Evolutionary conservation across 2,797 vertebrate species (phyloP).

Genomic region (Remorina albescens): DNA sequence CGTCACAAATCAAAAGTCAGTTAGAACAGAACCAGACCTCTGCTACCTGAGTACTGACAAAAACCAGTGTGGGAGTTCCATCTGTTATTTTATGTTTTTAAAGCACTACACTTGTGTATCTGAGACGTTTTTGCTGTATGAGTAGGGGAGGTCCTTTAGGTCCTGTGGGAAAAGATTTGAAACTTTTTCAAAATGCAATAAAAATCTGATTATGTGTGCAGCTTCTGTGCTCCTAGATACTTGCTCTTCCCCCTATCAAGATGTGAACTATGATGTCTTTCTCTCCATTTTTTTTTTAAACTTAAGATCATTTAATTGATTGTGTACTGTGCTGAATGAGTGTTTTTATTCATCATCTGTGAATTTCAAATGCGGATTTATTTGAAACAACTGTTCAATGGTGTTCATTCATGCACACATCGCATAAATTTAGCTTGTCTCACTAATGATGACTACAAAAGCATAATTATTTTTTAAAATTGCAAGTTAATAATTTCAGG

Average conservation of each 20-base stretch:
- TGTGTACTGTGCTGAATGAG: background rate
- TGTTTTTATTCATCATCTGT: constrained; percentile 2
- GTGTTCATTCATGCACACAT: background rate
- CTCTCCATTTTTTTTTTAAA: background rate
- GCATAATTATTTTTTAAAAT: constrained; percentile 28
- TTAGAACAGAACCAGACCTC: constrained; percentile 3
- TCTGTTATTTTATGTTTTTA: constrained; percentile 7
- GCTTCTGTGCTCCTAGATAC: constrained; percentile 2
- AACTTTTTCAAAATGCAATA: constrained; percentile 22
- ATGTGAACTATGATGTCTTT: background rate
- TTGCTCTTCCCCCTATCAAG: background rate
- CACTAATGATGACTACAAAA: constrained; percentile 10
- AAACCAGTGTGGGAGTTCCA: background rate
- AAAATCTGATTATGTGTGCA: constrained; percentile 16
- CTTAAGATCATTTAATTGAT: background rate
- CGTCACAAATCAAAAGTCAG: constrained; percentile 13
- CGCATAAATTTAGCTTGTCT: constrained; percentile 4
- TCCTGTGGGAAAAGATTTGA: constrained; percentile 27
- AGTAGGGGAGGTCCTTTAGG: constrained; percentile 27
- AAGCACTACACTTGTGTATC: constrained; percentile 1
- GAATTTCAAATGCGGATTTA: constrained; percentile 15
- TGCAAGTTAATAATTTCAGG: constrained; percentile 44
- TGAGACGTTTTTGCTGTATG: constrained; percentile 7
- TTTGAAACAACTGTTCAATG: constrained; percentile 10
- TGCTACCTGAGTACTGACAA: background rate